Base-by-base conservation (phyloP, 2,888 invertebrate species). In the Philopedon plagiatum region DNA sequence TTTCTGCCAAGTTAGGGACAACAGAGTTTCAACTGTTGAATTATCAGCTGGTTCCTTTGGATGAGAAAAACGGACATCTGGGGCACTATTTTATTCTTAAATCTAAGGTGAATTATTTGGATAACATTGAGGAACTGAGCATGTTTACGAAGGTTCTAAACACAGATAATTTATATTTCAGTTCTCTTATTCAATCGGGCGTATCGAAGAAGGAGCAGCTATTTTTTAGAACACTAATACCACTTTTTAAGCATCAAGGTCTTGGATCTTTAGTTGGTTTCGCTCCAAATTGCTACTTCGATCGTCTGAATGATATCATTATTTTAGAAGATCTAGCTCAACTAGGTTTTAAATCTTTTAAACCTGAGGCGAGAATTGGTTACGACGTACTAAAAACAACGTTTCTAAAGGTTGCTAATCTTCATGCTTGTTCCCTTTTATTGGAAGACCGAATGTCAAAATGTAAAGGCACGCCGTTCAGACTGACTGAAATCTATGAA, bases 161-260 rank as follows among this genome's bases (percentile, higher is more conserved):
- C 8, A 9, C 23, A 54, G 32, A 61, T 5, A 46, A 61, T 15
- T 19, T 21, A 1, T 8, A 29, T 11, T 13, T 46, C 9, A 44
- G 3, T 7, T 8, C 8, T 9, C 2, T 32, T 11, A 32, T 46
- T 0, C 32, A 46, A 18, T 61, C 61, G 5, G 61, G 61, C 74
- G 11, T 13, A 11, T 56, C 56, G 1, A 15, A 71, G 46, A 80
- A 80, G 70, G 80, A 80, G 69, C 49, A 73, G 39, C 77, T 78
- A 0, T 85, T 88, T 21, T 89, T 87, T 73, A 79, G 81, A 39
- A 75, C 69, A 7, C 77, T 86, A 57, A 77, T 88, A 5, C 75
- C 87, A 0, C 18, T 60, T 23, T 19, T 75, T 86, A 87, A 0
- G 74, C 80, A 23, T 72, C 75, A 46, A 73, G 79, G 26, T 77